Evolutionary conservation across 2,797 vertebrate species (phyloP).

Genomic region (Holocentrus rufus): DNA sequence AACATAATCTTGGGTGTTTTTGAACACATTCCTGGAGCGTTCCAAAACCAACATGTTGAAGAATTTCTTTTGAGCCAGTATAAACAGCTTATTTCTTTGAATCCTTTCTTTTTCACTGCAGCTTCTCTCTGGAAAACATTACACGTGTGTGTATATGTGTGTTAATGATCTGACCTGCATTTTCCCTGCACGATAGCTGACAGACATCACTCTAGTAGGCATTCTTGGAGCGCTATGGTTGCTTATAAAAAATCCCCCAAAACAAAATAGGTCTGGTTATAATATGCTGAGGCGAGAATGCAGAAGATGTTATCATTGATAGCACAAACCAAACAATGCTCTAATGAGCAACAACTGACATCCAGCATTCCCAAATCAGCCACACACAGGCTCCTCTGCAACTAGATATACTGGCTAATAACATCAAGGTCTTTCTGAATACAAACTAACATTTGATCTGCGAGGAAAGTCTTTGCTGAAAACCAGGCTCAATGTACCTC

Average conservation of each 20-base stretch:
- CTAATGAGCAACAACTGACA: conserved; percentile 59
- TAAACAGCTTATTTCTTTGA: conserved; percentile 63
- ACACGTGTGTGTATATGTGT: conserved; percentile 64
- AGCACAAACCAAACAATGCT: conserved; percentile 50
- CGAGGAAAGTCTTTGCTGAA: conserved; percentile 15
- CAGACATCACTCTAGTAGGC: conserved; percentile 41
- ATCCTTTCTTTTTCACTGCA: conserved; percentile 36
- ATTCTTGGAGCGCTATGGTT: conserved; percentile 27
- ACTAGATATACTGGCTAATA: conserved; percentile 36
- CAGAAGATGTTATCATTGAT: conserved; percentile 55
- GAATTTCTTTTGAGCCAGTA: conserved; percentile 41
- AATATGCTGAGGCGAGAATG: conserved; percentile 48
- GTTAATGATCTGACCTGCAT: conserved; percentile 56
- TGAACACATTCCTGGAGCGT: conserved; percentile 47
- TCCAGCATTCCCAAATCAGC: conserved; percentile 39
- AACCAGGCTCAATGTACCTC: conserved; percentile 78
- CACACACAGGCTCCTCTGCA: conserved; percentile 15
- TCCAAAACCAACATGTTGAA: conserved; percentile 58
- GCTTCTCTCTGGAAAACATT: conserved; percentile 68
- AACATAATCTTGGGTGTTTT: conserved; percentile 21
- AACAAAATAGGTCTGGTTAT: conserved; percentile 38
- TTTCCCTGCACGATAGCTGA: conserved; percentile 42
- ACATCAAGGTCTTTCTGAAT: conserved; percentile 52
- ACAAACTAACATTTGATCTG: conserved; percentile 46
- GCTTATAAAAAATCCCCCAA: conserved; percentile 45